Evolutionary conservation across 2,113 vertebrate genomes (phyloP).

Genomic region (Orthonyx spaldingii): DNA sequence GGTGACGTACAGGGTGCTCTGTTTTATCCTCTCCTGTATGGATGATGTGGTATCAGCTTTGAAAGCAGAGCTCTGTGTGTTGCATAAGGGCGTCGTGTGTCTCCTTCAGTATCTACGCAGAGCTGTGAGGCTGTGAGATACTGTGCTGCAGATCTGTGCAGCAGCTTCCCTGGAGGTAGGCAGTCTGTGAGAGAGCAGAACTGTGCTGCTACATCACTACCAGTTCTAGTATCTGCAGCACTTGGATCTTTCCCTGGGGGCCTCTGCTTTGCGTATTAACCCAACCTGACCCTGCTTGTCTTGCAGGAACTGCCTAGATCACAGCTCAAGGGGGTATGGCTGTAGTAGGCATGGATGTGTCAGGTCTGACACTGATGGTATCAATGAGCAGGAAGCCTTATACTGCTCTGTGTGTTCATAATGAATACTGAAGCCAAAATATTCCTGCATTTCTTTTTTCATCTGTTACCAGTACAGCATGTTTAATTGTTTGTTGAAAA

Average conservation of each 20-base stretch:
- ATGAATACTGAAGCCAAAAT: background rate
- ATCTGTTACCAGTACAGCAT: background rate
- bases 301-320: conserved; percentile 15
- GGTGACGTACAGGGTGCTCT: background rate
- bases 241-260: background rate
- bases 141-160: background rate
- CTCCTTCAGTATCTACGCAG: background rate
- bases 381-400: background rate
- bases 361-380: conserved; percentile 12
- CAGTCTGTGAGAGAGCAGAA: background rate
- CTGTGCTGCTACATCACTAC: background rate
- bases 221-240: background rate
- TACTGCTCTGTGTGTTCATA: background rate
- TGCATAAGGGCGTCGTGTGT: background rate
- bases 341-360: background rate
- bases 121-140: background rate
- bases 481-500: conserved; percentile 9
- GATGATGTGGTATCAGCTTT: background rate
- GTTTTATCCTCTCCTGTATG: background rate
- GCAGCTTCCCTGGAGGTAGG: background rate
- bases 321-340: background rate
- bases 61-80: background rate
- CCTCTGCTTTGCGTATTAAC: background rate
- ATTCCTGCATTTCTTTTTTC: background rate
- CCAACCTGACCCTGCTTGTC: conserved; percentile 20